Base-by-base conservation (phyloP, 2,113 vertebrate genomes). In the Cebidichthys violaceus region DNA sequence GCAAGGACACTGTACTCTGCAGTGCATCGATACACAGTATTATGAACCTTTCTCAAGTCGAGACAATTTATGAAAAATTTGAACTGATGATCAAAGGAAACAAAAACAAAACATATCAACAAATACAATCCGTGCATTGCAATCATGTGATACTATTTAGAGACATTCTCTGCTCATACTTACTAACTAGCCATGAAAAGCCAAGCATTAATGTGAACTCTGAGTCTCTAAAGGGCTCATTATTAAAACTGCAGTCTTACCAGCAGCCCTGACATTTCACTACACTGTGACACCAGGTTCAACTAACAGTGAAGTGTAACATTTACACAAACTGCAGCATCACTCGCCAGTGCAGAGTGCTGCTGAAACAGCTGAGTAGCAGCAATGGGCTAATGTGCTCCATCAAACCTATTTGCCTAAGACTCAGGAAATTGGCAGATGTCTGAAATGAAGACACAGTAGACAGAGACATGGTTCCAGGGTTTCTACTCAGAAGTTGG, bases 391-490 rank as follows among this genome's bases (percentile, higher is more conserved):
- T 83, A 80, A 85, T 73, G 86, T 81, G 89, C 73, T 85, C 89
- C 69, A 50, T 69, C 39, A 73, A 83, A 83, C 76, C 84, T 52
- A 94, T 95, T 93, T 95, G 92, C 92, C 95, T 95, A 94, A 94
- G 75, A 87, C 87, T 92, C 89, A 71, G 68, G 41, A 81, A 90
- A 92, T 92, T 83, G 92, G 94, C 94, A 95, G 95, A 94, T 96
- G 94, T 96, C 90, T 94, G 75, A 89, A 92, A 86, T 88, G 91
- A 70, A 75, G 61, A 86, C 90, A 91, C 10, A 6, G 62, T 31
- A 37, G 55, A 50, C 60, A 85, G 86, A 72, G 64, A 73, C 52
- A 60, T 29, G 29, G 95, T 94, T 89, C 85, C 91, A 85, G 79
- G 93, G 41, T 93, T 94, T 64, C 47, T 92, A 9, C 66, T 45